phyloP scores from a whole-genome alignment of 2,888 invertebrate species.

The Thereva unica region DNA sequence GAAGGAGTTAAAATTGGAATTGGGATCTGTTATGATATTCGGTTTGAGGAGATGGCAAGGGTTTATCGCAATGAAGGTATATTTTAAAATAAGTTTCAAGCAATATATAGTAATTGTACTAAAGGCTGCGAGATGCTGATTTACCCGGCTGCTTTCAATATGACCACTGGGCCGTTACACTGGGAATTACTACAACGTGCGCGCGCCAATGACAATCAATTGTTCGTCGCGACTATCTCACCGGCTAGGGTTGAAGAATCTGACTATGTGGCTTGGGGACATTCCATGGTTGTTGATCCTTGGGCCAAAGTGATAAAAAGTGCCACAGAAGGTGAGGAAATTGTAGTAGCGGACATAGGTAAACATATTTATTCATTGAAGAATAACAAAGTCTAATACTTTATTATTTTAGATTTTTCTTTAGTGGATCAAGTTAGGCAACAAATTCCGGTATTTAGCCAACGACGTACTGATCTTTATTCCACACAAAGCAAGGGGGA shows the following conservation, averaged over 20 bases:
- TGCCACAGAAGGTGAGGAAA: conserved; percentile 72
- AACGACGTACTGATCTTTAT: conserved; percentile 77
- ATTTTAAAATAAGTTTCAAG: not conserved
- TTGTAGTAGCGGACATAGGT: conserved; percentile 78
- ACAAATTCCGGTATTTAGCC: conserved; percentile 79
- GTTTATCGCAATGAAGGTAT: conserved; percentile 66
- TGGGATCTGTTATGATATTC: conserved; percentile 93
- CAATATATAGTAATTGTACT: not conserved
- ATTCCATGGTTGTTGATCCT: conserved; percentile 84
- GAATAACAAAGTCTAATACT: not conserved
- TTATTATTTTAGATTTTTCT: conserved; percentile 65
- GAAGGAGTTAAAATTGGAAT: conserved; percentile 77
- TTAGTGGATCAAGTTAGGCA: conserved; percentile 75
- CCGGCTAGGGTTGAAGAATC: conserved; percentile 80
- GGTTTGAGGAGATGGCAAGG: conserved; percentile 87
- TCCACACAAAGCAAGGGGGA: conserved; percentile 53
- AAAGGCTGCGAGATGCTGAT: conserved; percentile 21
- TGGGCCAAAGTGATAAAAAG: conserved; percentile 70
- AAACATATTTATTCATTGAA: not conserved
- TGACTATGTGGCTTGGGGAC: conserved; percentile 90
- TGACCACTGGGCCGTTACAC: conserved; percentile 70
- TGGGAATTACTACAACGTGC: conserved; percentile 85
- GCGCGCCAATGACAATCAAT: conserved; percentile 86
- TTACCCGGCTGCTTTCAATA: conserved; percentile 59
- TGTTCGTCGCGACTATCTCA: conserved; percentile 83